These are phyloP conservation scores for Cynopterus brachyotis DNA, from an alignment of 2,113 vertebrate genomes.

Conservation along the genomic window DNA sequence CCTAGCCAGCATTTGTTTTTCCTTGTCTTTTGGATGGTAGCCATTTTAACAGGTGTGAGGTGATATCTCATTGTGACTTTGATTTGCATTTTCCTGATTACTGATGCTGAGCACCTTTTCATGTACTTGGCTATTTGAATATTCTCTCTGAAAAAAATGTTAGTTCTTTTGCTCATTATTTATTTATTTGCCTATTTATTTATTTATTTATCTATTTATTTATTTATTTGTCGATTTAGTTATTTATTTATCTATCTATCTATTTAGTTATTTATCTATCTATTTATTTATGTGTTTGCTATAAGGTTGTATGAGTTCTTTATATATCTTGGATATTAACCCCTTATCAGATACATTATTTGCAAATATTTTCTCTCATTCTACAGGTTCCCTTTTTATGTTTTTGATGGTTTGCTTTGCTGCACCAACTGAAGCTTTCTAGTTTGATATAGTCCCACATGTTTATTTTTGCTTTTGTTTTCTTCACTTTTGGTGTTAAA, in stretches of 20 bases:
- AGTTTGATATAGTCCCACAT: background rate
- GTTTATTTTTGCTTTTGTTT: background rate
- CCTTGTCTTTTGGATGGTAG: background rate
- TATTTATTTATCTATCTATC: no score
- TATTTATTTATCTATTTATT: no score
- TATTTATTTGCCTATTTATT: no score
- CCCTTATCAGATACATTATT: background rate
- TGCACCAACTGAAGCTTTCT: background rate
- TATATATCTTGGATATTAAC: background rate
- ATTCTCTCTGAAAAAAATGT: background rate
- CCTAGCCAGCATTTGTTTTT: background rate
- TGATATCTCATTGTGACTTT: background rate
- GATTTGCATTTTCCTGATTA: background rate
- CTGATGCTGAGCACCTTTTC: background rate
- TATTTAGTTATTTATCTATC: no score
- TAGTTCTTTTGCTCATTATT: background rate
- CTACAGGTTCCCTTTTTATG: background rate
- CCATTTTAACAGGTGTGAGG: background rate
- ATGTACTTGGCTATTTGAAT: background rate
- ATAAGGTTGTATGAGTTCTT: background rate
- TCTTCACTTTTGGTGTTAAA: background rate
- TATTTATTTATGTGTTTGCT: background rate
- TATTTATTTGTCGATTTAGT: background rate
- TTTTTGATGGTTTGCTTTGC: background rate
- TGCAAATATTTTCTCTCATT: background rate